phyloP scores from a whole-genome alignment of 2,888 invertebrate species.

The Acronicta alni region DNA sequence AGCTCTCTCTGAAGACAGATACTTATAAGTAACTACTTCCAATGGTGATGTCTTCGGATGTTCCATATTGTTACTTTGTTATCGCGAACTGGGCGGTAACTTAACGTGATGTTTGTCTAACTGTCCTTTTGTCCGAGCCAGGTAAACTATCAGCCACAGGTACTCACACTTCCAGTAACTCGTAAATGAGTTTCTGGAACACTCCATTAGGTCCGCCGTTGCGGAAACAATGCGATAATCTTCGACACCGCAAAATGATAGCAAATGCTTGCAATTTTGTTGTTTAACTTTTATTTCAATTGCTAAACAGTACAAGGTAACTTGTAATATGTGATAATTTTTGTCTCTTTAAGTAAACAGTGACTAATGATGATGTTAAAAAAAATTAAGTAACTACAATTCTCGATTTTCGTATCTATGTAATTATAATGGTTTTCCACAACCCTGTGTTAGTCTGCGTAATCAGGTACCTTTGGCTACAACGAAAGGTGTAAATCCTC shows the following conservation, averaged over 20 bases:
- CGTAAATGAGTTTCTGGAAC: constrained; percentile 39
- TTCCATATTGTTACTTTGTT: constrained; percentile 9
- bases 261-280: constrained; percentile 3
- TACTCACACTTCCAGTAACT: constrained; percentile 26
- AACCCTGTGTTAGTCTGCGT: too few relatives aligned
- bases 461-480: too few relatives aligned
- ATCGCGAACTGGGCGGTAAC: constrained; percentile 5
- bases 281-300: neutral
- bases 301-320: too few relatives aligned
- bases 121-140: constrained; percentile 34
- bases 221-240: constrained; percentile 7
- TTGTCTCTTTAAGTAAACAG: too few relatives aligned
- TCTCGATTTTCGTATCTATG: too few relatives aligned
- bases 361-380: too few relatives aligned
- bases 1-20: too few relatives aligned
- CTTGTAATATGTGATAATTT: too few relatives aligned
- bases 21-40: neutral
- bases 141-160: constrained; percentile 28
- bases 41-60: constrained; percentile 14
- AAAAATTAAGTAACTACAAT: too few relatives aligned
- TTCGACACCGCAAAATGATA: constrained; percentile 10
- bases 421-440: too few relatives aligned
- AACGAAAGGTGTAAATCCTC: neutral
- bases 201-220: constrained; percentile 10
- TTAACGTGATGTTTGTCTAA: constrained; percentile 20